Conservation (phyloP, 2,888 invertebrate species). For the Hermaeophaga mercurialis region DNA sequence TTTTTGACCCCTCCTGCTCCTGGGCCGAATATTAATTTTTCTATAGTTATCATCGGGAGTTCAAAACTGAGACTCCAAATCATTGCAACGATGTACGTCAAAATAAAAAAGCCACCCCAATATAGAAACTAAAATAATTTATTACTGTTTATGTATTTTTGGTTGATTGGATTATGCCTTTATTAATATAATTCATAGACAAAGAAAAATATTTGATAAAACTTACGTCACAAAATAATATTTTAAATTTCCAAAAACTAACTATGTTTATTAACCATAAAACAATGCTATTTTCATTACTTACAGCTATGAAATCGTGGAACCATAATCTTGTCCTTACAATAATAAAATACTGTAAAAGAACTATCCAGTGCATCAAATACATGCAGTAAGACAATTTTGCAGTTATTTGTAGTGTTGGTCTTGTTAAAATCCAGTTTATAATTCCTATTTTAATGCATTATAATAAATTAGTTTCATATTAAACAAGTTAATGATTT, state of each 20-base stretch:
- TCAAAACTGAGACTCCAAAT: constrained; percentile 42
- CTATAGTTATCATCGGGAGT: constrained; percentile 37
- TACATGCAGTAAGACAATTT: constrained; percentile 63
- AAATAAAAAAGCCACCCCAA: constrained; percentile 31
- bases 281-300: constrained; percentile 15
- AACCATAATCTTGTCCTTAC: constrained; percentile 26
- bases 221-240: too few species aligned
- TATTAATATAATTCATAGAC: too few species aligned
- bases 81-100: constrained; percentile 34
- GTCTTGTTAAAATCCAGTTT: constrained; percentile 60
- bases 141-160: too few species aligned
- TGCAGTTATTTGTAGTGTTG: constrained; percentile 61
- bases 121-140: constrained; percentile 31
- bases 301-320: constrained; percentile 34
- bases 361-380: constrained; percentile 37
- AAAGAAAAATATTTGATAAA: too few species aligned
- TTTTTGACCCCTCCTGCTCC: too few species aligned
- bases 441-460: constrained; percentile 57
- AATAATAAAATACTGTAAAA: constrained; percentile 22
- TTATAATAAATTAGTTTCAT: not conserved
- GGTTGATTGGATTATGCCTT: too few species aligned
- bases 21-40: constrained; percentile 24
- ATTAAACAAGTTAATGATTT: too few species aligned
- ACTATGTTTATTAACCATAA: too few species aligned
- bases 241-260: too few species aligned